Percentiles rank a stretch among this genome's conserved stretches.
These are phyloP conservation scores for Papilio helenus DNA, from an alignment of 1,140 invertebrate species.

Conservation along the genomic window DNA sequence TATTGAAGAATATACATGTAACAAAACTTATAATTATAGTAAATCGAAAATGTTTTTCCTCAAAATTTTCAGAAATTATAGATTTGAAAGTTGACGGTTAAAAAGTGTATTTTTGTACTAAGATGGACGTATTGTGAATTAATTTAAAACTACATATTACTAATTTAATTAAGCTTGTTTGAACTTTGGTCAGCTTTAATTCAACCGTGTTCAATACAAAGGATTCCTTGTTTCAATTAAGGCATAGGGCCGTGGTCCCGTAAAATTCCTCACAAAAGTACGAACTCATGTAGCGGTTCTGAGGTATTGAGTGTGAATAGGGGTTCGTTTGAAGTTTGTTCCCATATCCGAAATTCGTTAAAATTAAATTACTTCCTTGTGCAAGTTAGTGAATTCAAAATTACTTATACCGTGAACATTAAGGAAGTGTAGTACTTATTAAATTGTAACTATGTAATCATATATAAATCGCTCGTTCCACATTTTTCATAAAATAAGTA, in stretches of 20 bases:
- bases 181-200: slow-evolving; percentile 48
- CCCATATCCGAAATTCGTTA: slow-evolving; percentile 35
- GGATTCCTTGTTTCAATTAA: slow-evolving; percentile 65
- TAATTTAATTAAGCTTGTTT: slow-evolving; percentile 46
- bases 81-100: no score
- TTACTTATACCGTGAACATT: not conserved
- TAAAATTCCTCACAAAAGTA: slow-evolving; percentile 61
- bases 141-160: slow-evolving; percentile 3
- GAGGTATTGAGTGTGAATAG: slow-evolving; percentile 50
- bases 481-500: not conserved
- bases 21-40: no score
- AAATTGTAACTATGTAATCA: not conserved
- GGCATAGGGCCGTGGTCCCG: slow-evolving; percentile 52
- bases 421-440: not conserved
- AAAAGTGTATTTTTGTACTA: not conserved
- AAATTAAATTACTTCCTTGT: slow-evolving; percentile 27
- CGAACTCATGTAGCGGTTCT: slow-evolving; percentile 46
- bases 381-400: not conserved
- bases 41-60: no score
- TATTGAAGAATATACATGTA: no score
- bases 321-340: slow-evolving; percentile 53
- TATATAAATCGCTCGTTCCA: not conserved
- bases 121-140: not conserved
- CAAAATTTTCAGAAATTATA: no score
- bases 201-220: slow-evolving; percentile 57